These are phyloP conservation scores for Falco naumanni DNA, from an alignment of 2,797 vertebrate genomes.

Conservation along the genomic window DNA sequence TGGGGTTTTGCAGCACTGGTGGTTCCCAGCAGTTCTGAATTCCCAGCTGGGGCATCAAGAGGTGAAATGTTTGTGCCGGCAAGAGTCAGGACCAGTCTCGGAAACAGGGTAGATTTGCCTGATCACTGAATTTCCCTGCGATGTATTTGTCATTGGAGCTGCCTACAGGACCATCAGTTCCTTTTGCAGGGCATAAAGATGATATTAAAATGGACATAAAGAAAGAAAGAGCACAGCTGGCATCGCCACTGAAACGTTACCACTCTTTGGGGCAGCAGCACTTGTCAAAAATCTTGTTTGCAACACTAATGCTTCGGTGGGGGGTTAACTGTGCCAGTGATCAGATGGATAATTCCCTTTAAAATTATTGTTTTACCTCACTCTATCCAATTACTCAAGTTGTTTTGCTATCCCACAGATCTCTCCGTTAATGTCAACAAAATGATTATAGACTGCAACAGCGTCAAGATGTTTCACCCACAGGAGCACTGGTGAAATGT, in stretches of 20 bases:
- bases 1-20: background rate
- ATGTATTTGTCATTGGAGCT: background rate
- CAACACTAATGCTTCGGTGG: background rate
- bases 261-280: background rate
- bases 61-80: background rate
- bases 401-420: constrained; percentile 35
- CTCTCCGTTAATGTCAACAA: constrained; percentile 59
- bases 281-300: background rate
- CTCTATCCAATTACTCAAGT: constrained; percentile 36
- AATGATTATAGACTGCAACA: constrained; percentile 57
- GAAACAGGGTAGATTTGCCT: background rate
- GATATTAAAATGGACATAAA: background rate
- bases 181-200: background rate
- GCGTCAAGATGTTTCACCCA: constrained; percentile 44
- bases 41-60: background rate
- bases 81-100: background rate
- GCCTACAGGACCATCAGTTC: background rate
- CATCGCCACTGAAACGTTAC: background rate
- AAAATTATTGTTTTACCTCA: constrained; percentile 64
- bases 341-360: constrained; percentile 12
- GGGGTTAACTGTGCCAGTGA: background rate
- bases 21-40: background rate
- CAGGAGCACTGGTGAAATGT: constrained; percentile 21
- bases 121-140: background rate
- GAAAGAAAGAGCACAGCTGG: background rate